Evolutionary conservation across 2,888 invertebrate genomes (phyloP).

Genomic region (Phyllotreta striolata): DNA sequence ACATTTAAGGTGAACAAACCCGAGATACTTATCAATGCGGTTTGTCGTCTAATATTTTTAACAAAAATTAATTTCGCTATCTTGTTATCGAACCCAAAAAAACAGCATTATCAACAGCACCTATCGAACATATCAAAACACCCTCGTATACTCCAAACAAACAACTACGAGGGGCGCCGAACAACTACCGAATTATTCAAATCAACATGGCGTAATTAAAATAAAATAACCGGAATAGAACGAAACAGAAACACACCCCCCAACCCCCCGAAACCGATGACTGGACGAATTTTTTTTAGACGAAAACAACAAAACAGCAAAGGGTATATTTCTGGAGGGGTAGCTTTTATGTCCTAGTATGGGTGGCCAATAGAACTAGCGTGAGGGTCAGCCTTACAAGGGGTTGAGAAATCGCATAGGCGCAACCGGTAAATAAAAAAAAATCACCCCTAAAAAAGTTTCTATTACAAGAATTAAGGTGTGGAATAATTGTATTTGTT

Average conservation of each 20-base stretch:
- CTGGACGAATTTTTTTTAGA: slow-evolving; percentile 44
- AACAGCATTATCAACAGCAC: no score
- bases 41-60: no score
- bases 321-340: slow-evolving; percentile 53
- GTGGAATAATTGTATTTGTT: no score
- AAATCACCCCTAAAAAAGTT: no score
- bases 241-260: slow-evolving; percentile 25
- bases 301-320: slow-evolving; percentile 49
- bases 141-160: no score
- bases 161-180: neutral
- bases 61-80: no score
- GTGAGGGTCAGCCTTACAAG: slow-evolving; percentile 52
- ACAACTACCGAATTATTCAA: neutral
- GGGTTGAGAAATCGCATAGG: slow-evolving; percentile 39
- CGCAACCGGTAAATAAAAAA: neutral
- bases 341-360: slow-evolving; percentile 53
- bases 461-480: no score
- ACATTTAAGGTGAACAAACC: no score
- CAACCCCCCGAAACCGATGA: slow-evolving; percentile 41
- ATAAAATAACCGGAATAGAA: slow-evolving; percentile 9
- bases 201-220: neutral
- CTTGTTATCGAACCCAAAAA: no score
- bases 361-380: slow-evolving; percentile 51
- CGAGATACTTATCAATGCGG: no score
- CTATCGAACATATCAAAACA: no score